Percentiles rank a stretch among this genome's conserved stretches.
phyloP scores from a whole-genome alignment of 2,797 vertebrate species.

The Cossypha heuglini region DNA sequence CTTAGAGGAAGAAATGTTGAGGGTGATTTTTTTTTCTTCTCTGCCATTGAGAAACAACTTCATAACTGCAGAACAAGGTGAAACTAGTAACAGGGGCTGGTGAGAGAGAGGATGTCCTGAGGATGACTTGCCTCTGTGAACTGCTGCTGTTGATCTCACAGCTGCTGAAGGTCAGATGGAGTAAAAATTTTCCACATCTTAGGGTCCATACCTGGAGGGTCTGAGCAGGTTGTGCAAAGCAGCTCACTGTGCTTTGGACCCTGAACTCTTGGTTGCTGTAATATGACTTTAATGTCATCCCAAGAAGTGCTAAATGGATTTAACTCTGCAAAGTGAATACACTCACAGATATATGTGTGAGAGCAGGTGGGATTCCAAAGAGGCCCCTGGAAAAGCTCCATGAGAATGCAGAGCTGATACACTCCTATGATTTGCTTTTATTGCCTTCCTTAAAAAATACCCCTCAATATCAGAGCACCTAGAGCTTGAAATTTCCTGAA shows the following conservation, averaged over 20 bases:
- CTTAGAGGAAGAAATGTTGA: constrained; percentile 66
- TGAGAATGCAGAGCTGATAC: background rate
- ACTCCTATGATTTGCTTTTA: background rate
- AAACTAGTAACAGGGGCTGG: constrained; percentile 24
- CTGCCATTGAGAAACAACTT: constrained; percentile 66
- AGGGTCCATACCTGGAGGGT: background rate
- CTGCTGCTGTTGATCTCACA: background rate
- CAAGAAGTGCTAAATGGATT: background rate
- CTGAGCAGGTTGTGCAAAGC: background rate
- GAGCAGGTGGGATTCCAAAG: background rate
- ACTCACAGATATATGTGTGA: background rate
- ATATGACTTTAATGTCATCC: background rate
- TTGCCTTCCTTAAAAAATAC: background rate
- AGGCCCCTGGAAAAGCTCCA: background rate
- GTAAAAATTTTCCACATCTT: background rate
- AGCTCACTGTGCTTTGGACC: background rate
- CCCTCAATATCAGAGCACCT: background rate
- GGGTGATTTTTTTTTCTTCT: background rate
- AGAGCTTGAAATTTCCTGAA: background rate
- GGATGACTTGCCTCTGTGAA: background rate
- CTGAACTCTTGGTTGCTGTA: background rate
- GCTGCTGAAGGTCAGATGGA: background rate
- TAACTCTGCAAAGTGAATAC: background rate
- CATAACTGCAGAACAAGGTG: constrained; percentile 69
- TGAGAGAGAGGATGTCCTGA: background rate